Evolutionary conservation across 1,140 invertebrate species (phyloP).

Genomic region (Alviniconcha marisindica): DNA sequence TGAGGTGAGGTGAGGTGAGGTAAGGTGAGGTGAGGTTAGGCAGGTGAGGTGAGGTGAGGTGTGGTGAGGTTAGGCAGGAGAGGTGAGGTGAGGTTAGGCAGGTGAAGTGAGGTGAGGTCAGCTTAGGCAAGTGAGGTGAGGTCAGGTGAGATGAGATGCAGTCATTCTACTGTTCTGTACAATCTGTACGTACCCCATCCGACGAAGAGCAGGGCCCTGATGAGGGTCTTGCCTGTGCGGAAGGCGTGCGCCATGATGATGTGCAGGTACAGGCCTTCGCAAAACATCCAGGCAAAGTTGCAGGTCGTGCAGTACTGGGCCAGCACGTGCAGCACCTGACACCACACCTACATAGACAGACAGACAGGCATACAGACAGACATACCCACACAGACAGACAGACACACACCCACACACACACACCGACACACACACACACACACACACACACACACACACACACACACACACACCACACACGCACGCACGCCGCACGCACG

Average conservation of each 20-base stretch:
- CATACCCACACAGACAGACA: constrained; percentile 12
- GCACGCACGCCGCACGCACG: background rate
- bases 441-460: constrained; percentile 19
- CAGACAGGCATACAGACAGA: background rate
- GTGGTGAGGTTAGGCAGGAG: no score
- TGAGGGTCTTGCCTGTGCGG: constrained; percentile 88
- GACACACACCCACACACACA: constrained; percentile 8
- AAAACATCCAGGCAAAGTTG: constrained; percentile 92
- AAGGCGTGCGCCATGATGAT: constrained; percentile 94
- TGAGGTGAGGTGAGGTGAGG: no score
- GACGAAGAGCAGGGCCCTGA: constrained; percentile 87
- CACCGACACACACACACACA: constrained; percentile 12
- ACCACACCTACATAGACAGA: constrained; percentile 81
- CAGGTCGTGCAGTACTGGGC: constrained; percentile 93
- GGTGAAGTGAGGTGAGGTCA: no score
- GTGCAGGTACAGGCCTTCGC: constrained; percentile 91
- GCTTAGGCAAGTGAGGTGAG: no score
- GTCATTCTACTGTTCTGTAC: no score
- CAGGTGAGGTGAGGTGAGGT: no score
- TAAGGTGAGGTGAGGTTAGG: no score
- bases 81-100: no score
- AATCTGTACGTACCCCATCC: constrained; percentile 84
- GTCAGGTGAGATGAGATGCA: no score
- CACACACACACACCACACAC: background rate
- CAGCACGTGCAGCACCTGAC: constrained; percentile 88